Evolutionary conservation across 2,113 vertebrate genomes (phyloP).

Genomic region (Seriola aureovittata): DNA sequence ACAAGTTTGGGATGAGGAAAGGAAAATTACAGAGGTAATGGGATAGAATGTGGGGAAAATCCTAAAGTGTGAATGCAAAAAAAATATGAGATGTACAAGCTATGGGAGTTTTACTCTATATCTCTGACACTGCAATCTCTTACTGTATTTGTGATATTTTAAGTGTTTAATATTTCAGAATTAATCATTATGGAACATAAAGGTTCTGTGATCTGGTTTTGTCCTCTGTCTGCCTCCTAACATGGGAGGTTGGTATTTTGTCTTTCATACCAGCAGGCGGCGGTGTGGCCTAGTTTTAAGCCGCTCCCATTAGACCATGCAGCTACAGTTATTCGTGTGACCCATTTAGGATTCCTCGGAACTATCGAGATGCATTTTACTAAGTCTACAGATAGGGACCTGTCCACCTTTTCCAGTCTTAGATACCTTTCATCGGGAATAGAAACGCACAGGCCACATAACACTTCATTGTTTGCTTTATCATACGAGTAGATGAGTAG

Average conservation of each 20-base stretch:
- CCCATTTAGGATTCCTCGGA: constrained; percentile 34
- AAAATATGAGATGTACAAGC: not conserved
- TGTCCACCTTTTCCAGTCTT: not conserved
- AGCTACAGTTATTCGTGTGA: not conserved
- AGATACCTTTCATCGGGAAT: not conserved
- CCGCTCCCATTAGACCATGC: constrained; percentile 44
- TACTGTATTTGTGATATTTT: not conserved
- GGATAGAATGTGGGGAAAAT: not conserved
- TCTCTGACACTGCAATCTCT: not conserved
- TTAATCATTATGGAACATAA: not conserved
- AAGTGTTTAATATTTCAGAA: not conserved
- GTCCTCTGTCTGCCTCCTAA: not conserved
- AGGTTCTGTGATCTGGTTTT: not conserved
- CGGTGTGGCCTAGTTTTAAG: constrained; percentile 29
- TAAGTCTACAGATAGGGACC: not conserved
- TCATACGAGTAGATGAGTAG: not conserved
- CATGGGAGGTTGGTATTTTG: not conserved
- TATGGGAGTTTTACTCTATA: too few relatives aligned
- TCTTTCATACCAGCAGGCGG: constrained; percentile 57
- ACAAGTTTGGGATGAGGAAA: not conserved
- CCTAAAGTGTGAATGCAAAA: not conserved
- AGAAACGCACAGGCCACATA: not conserved
- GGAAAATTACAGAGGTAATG: not conserved
- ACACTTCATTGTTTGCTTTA: not conserved
- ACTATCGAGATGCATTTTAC: fast-evolving